Evolutionary conservation across 2,797 vertebrate species (phyloP).

Genomic region (Eulemur coronatus): DNA sequence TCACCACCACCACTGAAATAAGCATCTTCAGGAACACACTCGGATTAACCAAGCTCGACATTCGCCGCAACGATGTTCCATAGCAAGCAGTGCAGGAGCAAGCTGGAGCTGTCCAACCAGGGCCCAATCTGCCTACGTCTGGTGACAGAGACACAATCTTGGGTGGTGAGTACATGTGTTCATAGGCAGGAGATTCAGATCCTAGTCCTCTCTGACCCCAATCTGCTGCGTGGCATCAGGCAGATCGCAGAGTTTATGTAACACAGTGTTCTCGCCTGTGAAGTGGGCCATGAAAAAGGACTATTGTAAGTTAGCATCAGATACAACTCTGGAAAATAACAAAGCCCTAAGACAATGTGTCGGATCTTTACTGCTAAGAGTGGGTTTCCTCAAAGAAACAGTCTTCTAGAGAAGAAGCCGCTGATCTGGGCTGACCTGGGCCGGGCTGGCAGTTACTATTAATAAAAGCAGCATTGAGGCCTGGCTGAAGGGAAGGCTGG

Average conservation of each 20-base stretch:
- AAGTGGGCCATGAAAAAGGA: background rate
- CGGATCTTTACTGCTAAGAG: background rate
- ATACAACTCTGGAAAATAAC: background rate
- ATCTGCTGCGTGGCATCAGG: background rate
- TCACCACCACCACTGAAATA: background rate
- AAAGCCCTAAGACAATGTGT: background rate
- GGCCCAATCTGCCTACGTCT: background rate
- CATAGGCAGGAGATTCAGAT: background rate
- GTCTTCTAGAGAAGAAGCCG: background rate
- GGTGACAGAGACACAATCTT: background rate
- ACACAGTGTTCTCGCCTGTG: background rate
- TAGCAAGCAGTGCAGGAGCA: background rate
- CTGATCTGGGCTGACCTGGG: background rate
- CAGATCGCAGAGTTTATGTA: background rate
- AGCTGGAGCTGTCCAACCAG: background rate
- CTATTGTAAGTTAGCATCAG: background rate
- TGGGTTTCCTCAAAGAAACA: background rate
- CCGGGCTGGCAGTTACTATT: background rate
- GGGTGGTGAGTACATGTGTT: background rate
- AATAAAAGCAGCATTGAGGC: background rate
- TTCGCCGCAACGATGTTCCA: background rate
- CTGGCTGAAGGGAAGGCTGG: background rate
- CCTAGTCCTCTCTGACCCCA: background rate
- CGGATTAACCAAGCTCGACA: background rate
- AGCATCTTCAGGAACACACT: background rate